A percentile compares a stretch with the other conserved stretches of the same genome.
phyloP scores from a whole-genome alignment of 2,888 invertebrate genomes.

The Rhagium mordax region DNA sequence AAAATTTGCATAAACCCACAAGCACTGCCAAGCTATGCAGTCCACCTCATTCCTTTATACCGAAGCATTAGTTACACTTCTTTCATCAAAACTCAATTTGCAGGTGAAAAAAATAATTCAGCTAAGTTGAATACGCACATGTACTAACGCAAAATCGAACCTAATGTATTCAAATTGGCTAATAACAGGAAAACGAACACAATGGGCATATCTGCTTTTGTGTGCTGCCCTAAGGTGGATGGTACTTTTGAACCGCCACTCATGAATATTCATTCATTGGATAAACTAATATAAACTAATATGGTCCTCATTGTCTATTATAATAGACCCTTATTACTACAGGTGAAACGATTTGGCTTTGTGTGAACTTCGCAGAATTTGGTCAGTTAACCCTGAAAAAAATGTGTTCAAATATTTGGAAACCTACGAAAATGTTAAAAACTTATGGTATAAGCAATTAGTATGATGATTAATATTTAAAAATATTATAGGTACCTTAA shows the following conservation, averaged over 20 bases:
- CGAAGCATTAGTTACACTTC: background rate
- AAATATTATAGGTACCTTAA: no score
- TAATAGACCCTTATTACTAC: constrained; percentile 10
- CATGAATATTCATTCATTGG: constrained; percentile 17
- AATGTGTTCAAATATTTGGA: background rate
- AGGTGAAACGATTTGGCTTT: constrained; percentile 4
- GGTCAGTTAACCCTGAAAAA: background rate
- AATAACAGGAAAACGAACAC: constrained; percentile 13
- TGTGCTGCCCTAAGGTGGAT: constrained; percentile 6
- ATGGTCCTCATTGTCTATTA: constrained; percentile 9
- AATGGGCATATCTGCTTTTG: constrained; percentile 4
- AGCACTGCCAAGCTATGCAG: background rate
- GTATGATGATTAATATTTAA: no score
- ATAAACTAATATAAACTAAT: constrained; percentile 11
- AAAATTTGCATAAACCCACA: background rate
- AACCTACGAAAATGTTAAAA: no score
- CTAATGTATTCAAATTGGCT: background rate
- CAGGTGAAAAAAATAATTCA: background rate
- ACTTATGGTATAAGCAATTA: no score
- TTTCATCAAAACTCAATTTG: background rate
- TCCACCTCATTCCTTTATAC: background rate
- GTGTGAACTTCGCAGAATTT: background rate
- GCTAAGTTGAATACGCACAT: background rate
- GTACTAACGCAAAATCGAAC: background rate
- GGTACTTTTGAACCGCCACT: constrained; percentile 22